Percentiles rank a stretch among this genome's conserved stretches.
These are phyloP conservation scores for Paradoxurus hermaphroditus DNA, from an alignment of 2,113 vertebrate genomes.

Conservation along the genomic window DNA sequence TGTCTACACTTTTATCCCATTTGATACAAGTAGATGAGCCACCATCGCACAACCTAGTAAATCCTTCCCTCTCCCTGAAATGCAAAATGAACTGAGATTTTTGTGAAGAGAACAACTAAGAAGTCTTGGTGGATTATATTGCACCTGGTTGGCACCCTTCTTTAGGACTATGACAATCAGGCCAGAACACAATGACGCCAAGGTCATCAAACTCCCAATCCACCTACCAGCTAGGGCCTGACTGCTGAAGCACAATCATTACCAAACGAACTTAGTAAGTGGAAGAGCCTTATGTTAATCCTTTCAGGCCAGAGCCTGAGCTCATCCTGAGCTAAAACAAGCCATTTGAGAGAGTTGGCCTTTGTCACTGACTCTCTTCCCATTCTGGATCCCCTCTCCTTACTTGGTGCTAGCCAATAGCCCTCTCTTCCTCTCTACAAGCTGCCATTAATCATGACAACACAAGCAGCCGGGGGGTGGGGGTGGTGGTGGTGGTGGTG, in stretches of 20 bases:
- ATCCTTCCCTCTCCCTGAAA: neutral
- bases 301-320: neutral
- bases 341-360: neutral
- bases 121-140: neutral
- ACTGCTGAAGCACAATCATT: neutral
- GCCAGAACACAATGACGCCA: neutral
- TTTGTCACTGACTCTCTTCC: neutral
- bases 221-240: neutral
- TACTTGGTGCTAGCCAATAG: neutral
- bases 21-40: neutral
- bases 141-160: neutral
- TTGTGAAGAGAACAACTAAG: neutral
- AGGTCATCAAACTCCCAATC: neutral
- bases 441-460: neutral
- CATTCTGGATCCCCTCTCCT: neutral
- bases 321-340: neutral
- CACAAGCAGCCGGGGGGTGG: neutral
- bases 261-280: conserved; percentile 1
- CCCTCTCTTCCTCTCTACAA: neutral
- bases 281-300: neutral
- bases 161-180: neutral
- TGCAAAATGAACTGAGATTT: neutral
- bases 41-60: neutral
- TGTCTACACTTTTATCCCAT: neutral
- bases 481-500: neutral